Percentiles rank a stretch among this genome's conserved stretches.
Conservation (phyloP, 2,888 invertebrate species). For the Noctua janthina region DNA sequence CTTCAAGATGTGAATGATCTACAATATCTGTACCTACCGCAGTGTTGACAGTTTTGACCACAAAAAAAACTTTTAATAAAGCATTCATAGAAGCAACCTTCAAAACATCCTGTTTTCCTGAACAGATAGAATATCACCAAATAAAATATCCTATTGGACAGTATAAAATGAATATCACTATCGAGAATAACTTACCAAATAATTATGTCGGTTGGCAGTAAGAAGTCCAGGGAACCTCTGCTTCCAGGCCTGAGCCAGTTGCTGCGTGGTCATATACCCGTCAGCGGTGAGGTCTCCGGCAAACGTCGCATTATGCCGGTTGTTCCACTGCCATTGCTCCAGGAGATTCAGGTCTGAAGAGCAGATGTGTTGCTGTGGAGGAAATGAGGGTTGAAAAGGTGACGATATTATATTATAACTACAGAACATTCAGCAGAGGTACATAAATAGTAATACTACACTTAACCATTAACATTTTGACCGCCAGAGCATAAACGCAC, state of each 20-base stretch:
- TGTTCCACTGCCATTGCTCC: conserved; percentile 92
- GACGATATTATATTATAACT: neutral
- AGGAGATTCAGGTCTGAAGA: conserved; percentile 92
- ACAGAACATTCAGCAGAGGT: neutral
- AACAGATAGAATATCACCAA: neutral
- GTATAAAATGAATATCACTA: neutral
- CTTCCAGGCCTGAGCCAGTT: conserved; percentile 92
- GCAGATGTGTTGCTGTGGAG: conserved; percentile 91
- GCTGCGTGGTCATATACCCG: conserved; percentile 92
- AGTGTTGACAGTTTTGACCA: neutral
- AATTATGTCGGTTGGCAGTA: conserved; percentile 88
- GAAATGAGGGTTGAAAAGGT: neutral
- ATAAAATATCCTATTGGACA: neutral
- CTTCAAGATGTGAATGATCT: neutral
- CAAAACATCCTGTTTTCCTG: neutral
- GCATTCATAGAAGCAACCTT: neutral
- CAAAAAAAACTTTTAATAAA: neutral
- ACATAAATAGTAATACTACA: too few species aligned
- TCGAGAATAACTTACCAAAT: conserved; percentile 84
- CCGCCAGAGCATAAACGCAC: too few species aligned
- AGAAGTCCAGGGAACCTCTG: conserved; percentile 92
- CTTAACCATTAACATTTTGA: too few species aligned
- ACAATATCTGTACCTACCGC: neutral
- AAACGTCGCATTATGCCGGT: conserved; percentile 89
- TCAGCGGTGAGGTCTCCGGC: conserved; percentile 92